phyloP scores from a whole-genome alignment of 2,113 vertebrate species.

The Laterallus jamaicensis region DNA sequence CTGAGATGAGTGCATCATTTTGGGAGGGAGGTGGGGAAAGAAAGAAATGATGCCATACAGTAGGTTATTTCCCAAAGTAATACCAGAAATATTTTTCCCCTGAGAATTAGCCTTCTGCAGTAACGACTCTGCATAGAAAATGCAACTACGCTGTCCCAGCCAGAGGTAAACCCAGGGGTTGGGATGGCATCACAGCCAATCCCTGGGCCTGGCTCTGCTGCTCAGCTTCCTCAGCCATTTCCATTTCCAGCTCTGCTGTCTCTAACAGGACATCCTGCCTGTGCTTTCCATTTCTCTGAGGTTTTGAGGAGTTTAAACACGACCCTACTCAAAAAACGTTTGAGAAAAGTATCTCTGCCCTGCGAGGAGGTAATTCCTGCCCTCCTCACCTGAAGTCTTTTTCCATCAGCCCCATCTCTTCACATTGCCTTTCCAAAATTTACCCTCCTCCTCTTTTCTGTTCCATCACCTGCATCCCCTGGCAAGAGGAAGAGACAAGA shows the following conservation, averaged over 20 bases:
- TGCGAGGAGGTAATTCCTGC: not conserved
- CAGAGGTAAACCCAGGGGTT: not conserved
- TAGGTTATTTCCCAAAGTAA: not conserved
- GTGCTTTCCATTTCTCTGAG: not conserved
- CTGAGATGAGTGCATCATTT: not conserved
- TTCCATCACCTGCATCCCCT: not conserved
- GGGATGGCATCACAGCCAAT: fast-evolving
- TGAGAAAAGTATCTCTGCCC: not conserved
- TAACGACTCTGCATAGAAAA: not conserved
- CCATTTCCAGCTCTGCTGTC: not conserved
- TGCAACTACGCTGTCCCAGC: not conserved
- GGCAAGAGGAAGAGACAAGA: not conserved
- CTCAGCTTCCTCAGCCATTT: not conserved
- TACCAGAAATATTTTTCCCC: not conserved
- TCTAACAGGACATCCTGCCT: not conserved
- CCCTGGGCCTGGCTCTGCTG: not conserved
- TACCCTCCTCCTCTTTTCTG: not conserved
- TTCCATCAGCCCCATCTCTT: not conserved
- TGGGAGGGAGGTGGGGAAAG: no score
- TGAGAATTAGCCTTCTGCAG: not conserved
- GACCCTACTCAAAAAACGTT: not conserved
- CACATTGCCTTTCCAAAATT: not conserved
- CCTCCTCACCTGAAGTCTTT: not conserved
- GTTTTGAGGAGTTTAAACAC: not conserved
- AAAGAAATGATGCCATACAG: not conserved